Conservation (phyloP, 2,797 vertebrate genomes). For the Amazona finschi region DNA sequence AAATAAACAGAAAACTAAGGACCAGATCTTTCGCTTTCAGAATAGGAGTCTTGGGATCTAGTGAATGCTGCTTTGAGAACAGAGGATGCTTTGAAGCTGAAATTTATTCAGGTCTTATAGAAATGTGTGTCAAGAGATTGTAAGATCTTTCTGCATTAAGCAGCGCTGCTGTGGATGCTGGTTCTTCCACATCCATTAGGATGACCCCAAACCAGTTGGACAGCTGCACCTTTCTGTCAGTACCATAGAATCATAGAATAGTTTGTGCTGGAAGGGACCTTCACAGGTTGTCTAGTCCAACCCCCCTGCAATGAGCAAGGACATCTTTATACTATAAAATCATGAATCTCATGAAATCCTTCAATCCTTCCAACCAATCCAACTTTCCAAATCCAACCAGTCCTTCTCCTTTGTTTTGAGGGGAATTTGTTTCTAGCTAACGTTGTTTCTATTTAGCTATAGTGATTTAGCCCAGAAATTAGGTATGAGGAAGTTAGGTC, state of each 20-base stretch:
- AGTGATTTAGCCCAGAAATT: background rate
- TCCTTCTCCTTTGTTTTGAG: background rate
- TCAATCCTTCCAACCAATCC: background rate
- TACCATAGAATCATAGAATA: background rate
- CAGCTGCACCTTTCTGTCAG: background rate
- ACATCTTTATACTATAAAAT: background rate
- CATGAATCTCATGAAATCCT: background rate
- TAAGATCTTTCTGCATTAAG: background rate
- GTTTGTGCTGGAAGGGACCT: background rate
- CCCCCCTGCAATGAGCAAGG: background rate
- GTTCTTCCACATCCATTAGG: background rate
- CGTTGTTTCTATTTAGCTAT: background rate
- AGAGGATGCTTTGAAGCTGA: constrained; percentile 49
- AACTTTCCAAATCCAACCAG: background rate
- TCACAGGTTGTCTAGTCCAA: background rate
- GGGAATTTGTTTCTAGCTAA: background rate
- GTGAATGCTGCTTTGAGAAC: background rate
- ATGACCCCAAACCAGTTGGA: background rate
- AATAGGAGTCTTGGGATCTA: constrained; percentile 17
- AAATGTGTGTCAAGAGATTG: constrained; percentile 7
- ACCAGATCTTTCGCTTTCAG: constrained; percentile 64
- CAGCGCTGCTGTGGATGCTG: background rate
- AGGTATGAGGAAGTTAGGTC: background rate
- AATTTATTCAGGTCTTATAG: constrained; percentile 18
- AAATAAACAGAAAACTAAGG: constrained; percentile 18